phyloP scores from a whole-genome alignment of 2,797 vertebrate species.

The Myioborus melanocephalus region DNA sequence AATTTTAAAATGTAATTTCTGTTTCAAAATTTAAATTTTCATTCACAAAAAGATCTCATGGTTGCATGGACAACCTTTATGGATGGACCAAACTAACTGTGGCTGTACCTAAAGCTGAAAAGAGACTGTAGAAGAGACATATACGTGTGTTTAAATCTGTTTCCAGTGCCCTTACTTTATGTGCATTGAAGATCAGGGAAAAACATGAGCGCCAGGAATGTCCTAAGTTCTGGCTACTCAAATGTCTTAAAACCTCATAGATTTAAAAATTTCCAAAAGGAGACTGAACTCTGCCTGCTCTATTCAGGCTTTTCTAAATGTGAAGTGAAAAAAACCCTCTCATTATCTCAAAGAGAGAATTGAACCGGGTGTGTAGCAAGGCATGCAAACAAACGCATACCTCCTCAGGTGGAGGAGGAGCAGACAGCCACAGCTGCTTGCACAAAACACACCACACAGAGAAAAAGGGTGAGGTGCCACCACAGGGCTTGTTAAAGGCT shows the following conservation, averaged over 20 bases:
- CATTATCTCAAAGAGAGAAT: neutral
- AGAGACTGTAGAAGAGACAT: neutral
- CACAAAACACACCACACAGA: neutral
- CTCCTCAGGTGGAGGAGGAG: neutral
- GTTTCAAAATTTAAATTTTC: neutral
- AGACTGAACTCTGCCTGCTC: neutral
- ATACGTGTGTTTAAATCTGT: rapidly evolving
- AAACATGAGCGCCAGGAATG: neutral
- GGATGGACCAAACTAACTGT: neutral
- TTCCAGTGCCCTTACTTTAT: neutral
- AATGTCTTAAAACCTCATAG: neutral
- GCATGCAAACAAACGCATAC: neutral
- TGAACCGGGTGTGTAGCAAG: neutral
- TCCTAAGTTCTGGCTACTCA: neutral
- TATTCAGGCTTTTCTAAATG: neutral
- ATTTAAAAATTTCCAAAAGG: neutral
- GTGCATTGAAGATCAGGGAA: neutral
- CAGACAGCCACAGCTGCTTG: neutral
- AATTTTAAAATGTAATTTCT: neutral
- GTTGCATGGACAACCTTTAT: neutral
- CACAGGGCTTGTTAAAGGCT: neutral
- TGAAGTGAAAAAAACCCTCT: neutral
- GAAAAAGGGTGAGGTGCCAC: neutral
- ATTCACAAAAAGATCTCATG: neutral
- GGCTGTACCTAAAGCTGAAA: neutral